These are phyloP conservation scores for Martes martes DNA, from an alignment of 2,113 vertebrate species.

Conservation along the genomic window DNA sequence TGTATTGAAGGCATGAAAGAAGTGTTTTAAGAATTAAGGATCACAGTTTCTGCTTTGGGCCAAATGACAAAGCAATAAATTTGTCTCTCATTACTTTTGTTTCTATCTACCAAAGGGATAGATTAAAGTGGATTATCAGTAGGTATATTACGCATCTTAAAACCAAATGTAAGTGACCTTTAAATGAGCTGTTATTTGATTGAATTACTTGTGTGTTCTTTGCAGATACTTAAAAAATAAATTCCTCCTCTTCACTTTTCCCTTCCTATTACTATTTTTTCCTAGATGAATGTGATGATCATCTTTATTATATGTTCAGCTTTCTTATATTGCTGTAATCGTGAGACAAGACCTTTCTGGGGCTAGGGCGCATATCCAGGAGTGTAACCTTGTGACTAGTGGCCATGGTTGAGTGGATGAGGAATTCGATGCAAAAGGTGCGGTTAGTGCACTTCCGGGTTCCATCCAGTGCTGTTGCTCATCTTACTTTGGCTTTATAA, in stretches of 20 bases:
- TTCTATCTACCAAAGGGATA: neutral
- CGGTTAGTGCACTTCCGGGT: neutral
- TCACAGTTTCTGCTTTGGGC: neutral
- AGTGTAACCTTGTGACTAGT: neutral
- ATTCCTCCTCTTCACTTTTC: neutral
- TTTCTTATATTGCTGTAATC: neutral
- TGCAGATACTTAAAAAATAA: neutral
- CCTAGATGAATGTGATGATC: neutral
- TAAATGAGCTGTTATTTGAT: neutral
- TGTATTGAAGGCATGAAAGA: neutral
- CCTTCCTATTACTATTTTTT: neutral
- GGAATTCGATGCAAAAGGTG: neutral
- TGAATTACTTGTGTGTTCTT: neutral
- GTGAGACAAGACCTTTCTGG: neutral
- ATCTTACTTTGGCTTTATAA: neutral
- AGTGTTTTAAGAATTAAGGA: neutral
- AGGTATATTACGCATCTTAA: neutral
- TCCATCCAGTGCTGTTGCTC: neutral
- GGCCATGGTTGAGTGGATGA: neutral
- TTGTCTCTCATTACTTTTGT: conserved; percentile 2
- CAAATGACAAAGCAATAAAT: neutral
- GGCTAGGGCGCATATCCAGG: accelerated
- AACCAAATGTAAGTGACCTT: neutral
- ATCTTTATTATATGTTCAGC: neutral
- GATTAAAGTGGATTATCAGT: neutral